phyloP scores from a whole-genome alignment of 2,113 vertebrate genomes.

The Mormyrus lacerda region DNA sequence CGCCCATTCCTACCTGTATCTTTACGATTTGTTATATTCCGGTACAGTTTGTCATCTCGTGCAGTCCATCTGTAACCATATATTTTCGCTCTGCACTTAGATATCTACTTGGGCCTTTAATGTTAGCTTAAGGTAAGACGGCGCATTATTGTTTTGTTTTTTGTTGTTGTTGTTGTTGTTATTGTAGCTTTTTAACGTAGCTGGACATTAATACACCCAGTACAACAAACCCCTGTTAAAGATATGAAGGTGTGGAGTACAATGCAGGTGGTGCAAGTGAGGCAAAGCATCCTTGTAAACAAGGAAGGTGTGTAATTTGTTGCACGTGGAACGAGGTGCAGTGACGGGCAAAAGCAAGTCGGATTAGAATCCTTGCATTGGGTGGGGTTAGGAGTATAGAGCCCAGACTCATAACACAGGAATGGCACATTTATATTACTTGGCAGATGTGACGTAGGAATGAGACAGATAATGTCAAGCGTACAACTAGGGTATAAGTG shows the following conservation, averaged over 20 bases:
- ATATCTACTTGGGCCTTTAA: background rate
- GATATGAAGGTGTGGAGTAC: background rate
- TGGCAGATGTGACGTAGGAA: background rate
- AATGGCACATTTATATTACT: background rate
- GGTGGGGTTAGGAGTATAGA: background rate
- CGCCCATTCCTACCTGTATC: background rate
- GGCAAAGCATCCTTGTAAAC: background rate
- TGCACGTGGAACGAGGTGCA: background rate
- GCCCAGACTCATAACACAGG: background rate
- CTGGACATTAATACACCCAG: background rate
- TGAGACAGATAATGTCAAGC: background rate
- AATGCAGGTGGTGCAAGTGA: background rate
- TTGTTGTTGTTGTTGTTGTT: no score
- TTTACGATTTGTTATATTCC: background rate
- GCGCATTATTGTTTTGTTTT: background rate
- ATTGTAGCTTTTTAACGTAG: no score
- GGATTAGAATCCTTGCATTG: background rate
- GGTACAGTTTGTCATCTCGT: background rate
- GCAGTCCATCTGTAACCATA: background rate
- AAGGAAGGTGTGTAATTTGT: background rate
- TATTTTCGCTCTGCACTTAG: background rate
- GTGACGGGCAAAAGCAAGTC: background rate
- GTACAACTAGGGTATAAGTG: background rate
- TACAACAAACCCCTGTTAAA: background rate
- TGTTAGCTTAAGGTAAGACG: background rate